Evolutionary conservation across 2,113 vertebrate species (phyloP).

Genomic region (Zapornia atra): DNA sequence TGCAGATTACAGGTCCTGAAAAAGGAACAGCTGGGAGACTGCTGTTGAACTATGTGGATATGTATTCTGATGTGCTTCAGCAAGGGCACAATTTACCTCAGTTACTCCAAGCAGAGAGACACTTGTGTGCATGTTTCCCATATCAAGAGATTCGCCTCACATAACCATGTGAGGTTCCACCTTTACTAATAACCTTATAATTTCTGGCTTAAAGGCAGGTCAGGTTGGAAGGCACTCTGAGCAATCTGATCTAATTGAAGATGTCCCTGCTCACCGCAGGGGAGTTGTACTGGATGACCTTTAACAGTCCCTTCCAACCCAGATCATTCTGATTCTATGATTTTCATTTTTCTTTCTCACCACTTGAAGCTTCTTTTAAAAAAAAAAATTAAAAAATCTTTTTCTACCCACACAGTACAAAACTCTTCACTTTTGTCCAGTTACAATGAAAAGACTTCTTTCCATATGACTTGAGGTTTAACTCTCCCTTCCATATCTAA

Average conservation of each 20-base stretch:
- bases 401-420: not conserved
- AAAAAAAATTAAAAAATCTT: not conserved
- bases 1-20: not conserved
- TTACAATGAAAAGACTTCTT: not conserved
- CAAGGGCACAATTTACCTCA: not conserved
- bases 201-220: not conserved
- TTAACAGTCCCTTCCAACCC: not conserved
- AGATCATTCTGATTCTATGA: no score
- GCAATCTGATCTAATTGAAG: not conserved
- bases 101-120: not conserved
- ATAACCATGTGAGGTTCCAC: not conserved
- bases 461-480: not conserved
- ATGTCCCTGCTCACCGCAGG: not conserved
- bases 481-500: fast-evolving
- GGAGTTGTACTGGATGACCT: not conserved
- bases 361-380: not conserved
- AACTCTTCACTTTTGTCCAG: not conserved
- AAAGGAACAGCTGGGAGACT: not conserved
- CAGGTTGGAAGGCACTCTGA: not conserved
- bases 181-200: not conserved
- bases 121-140: not conserved
- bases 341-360: not conserved
- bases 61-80: not conserved
- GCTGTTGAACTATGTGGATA: not conserved
- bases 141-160: not conserved